Evolutionary conservation across 2,797 vertebrate species (phyloP), one percentile per base, ranked within the genome.

Genomic region (Neosilurus mollespiculum): DNA sequence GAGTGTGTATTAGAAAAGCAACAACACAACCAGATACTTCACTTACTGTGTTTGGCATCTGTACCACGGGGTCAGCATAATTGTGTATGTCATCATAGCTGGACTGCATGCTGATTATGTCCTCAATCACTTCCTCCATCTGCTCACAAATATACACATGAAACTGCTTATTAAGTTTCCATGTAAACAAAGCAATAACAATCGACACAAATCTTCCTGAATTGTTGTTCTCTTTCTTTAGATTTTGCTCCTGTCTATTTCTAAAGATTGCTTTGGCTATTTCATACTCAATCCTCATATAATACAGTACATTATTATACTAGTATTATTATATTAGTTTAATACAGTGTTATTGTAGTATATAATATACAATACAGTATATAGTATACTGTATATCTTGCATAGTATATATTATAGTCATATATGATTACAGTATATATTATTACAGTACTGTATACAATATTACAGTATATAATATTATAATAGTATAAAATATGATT

Each of bases 61-160:
- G 96, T 66, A 97, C 91, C 70, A 97, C 91, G 0, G 96, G 93
- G 84, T 97, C 97, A 89, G 95, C 94, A 85, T 96, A 98, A 78
- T 95, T 94, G 87, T 97, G 95, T 84, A 98, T 93, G 0, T 98
- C 97, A 84, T 98, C 97, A 9, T 94, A 95, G 88, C 91, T 95
- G 82, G 95, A 95, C 91, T 95, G 93, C 94, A 99, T 93, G 86
- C 96, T 96, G 93, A 99, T 98, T 88, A 99, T 98, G 93, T 98
- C 95, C 93, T 99, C 98, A 5, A 99, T 97, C 84, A 99, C 97
- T 20, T 97, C 96, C 83, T 97, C 97, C 56, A 99, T 97, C 98
- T 99, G 90, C 24, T 91, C 9, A 69, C 59, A 84, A 84, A 82
- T 18, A 87, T 30, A 9, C 20, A 77, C 6, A 61, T 9, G 3